Evolutionary conservation across 1,140 invertebrate genomes (phyloP), one percentile per base, ranked within the genome.

Genomic region (Lordiphosa stackelbergi): DNA sequence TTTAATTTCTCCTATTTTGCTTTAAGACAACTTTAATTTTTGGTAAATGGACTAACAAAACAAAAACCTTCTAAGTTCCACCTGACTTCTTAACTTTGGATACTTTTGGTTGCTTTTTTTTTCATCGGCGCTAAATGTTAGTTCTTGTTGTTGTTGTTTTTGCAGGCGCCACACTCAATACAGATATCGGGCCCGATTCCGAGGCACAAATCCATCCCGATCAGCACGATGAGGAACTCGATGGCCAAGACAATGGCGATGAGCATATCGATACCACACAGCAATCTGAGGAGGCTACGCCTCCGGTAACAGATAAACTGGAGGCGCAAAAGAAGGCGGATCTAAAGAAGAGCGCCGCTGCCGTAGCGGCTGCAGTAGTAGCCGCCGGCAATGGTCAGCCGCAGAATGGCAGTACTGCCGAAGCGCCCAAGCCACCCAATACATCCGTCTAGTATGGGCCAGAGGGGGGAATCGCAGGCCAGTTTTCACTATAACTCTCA

Each of bases 141-240:
- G 85, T 87, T 87, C 85, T 87, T 85, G 85, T 86, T 86, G 81
- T 85, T 86, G 81, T 85, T 81, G 83, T 81, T 85, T 62, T 86
- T 87, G 47, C 86, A 87, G 86, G 86, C 69, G 86, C 86, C 65
- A 86, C 86, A n/a, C 60, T 87, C 12, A 86, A 87, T 58, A 87
- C 86, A 55, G 86, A 87, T 47, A 74, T 87, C 56, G 56, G 86
- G 58, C 86, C 86, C 66, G 86, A 88, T 66, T 88, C 86, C 12
- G 86, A 88, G 74, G 86, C 86, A 11, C 86, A 88, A 45, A 88
- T 88, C 16, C 79, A 87, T 69, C 86, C 86, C 36, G 78, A 86
- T 16, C 66, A 72, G 9, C 72, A 79, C 28, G 86, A 87, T 19
- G 86, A 86, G 40, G 84, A 87, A 40, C 70, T 86, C 52, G 78